Percentiles rank a stretch among this genome's conserved stretches.
phyloP scores from a whole-genome alignment of 2,888 invertebrate genomes.

The Dynastes hyllus region DNA sequence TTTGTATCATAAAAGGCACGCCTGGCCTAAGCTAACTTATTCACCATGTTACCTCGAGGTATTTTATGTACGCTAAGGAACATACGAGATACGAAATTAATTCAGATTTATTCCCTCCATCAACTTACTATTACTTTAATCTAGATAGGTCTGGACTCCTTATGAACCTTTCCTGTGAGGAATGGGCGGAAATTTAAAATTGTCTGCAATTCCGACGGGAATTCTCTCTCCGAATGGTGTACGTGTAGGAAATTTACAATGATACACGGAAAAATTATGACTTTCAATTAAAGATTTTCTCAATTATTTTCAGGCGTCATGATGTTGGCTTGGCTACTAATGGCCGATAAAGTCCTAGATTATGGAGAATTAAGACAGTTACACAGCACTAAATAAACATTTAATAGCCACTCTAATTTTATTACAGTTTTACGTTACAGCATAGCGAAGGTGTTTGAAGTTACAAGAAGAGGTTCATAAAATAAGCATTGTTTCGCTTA shows the following conservation, averaged over 20 bases:
- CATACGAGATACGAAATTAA: conserved; percentile 52
- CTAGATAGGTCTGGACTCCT: conserved; percentile 49
- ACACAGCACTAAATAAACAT: conserved; percentile 36
- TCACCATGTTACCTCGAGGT: conserved; percentile 49
- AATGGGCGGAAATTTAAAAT: conserved; percentile 51
- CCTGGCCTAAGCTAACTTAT: conserved; percentile 46
- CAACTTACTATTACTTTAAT: conserved; percentile 52
- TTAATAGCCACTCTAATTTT: conserved; percentile 21
- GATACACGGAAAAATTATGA: conserved; percentile 41
- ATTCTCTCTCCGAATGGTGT: conserved; percentile 33
- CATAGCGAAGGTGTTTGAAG: not conserved
- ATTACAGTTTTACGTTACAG: conserved; percentile 21
- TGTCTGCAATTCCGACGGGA: conserved; percentile 44
- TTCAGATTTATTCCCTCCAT: conserved; percentile 52
- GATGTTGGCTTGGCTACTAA: conserved; percentile 18
- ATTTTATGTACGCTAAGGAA: conserved; percentile 48
- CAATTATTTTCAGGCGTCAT: conserved; percentile 29
- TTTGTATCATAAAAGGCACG: conserved; percentile 46
- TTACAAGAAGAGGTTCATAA: conserved; percentile 10
- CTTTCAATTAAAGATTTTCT: conserved; percentile 47
- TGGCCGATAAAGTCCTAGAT: conserved; percentile 26
- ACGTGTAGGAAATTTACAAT: conserved; percentile 47
- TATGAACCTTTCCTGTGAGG: conserved; percentile 49
- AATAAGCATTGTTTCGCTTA: no score
- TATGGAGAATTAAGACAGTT: conserved; percentile 37